Conservation (phyloP, 2,888 invertebrate species). For the Diploptera punctata region DNA sequence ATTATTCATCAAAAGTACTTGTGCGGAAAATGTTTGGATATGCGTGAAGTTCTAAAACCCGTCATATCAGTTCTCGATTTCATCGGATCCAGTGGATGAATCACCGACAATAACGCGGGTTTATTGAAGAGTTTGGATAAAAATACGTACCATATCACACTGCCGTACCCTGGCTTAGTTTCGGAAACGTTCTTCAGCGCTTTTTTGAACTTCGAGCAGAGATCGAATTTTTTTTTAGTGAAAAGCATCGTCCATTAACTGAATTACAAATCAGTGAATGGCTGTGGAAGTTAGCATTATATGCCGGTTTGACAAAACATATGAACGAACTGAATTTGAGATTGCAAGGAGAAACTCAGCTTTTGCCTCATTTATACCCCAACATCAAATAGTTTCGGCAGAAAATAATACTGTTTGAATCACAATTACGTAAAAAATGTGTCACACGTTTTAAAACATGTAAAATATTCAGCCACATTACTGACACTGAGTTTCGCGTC, state of each 20-base stretch:
- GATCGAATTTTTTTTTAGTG: conserved; percentile 45
- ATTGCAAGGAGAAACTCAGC: conserved; percentile 47
- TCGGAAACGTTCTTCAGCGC: conserved; percentile 43
- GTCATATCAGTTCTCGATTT: conserved; percentile 49
- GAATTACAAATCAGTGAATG: conserved; percentile 45
- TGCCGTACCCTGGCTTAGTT: conserved; percentile 44
- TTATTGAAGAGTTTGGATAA: conserved; percentile 48
- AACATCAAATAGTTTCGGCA: conserved; percentile 45
- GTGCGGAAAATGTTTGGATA: conserved; percentile 48
- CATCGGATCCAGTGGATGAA: conserved; percentile 43
- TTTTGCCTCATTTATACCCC: conserved; percentile 46
- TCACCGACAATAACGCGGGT: conserved; percentile 44
- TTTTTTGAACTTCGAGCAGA: conserved; percentile 44
- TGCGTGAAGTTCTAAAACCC: conserved; percentile 49
- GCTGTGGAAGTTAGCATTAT: conserved; percentile 47
- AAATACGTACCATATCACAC: conserved; percentile 45
- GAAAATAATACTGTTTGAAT: too few species aligned
- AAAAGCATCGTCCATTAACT: conserved; percentile 45
- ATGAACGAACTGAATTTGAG: conserved; percentile 44
- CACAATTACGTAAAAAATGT: neutral
- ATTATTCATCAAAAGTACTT: conserved; percentile 47
- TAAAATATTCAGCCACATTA: conserved; percentile 43
- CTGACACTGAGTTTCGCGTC: conserved; percentile 34
- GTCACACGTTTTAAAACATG: conserved; percentile 45
- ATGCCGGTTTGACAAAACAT: conserved; percentile 45